Percentiles rank a stretch among this genome's conserved stretches.
Evolutionary conservation across 1,140 invertebrate genomes (phyloP).

Genomic region (Odontomachus brunneus): DNA sequence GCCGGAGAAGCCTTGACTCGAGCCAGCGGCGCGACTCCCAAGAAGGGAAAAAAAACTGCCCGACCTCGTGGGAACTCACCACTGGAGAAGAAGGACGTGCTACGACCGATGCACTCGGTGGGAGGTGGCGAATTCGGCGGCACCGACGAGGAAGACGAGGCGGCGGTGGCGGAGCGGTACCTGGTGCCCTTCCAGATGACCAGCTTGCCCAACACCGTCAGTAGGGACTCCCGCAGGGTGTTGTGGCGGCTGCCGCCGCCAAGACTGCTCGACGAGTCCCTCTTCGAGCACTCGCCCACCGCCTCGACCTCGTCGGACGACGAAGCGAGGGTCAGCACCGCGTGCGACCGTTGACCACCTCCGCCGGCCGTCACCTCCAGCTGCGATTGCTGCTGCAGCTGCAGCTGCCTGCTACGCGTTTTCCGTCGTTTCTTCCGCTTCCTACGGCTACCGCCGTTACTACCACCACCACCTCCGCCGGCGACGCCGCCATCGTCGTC

Average conservation of each 20-base stretch:
- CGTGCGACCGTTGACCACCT: constrained; percentile 54
- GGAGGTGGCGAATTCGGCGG: constrained; percentile 84
- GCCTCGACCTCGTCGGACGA: constrained; percentile 80
- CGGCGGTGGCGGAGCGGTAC: constrained; percentile 83
- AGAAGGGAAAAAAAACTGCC: background rate
- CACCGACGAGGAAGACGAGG: constrained; percentile 76
- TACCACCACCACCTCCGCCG: constrained; percentile 78
- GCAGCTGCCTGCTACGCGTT: constrained; percentile 71
- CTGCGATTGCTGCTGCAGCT: constrained; percentile 61
- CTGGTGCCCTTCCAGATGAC: constrained; percentile 87
- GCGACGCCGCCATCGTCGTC: constrained; percentile 49
- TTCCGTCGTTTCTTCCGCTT: constrained; percentile 81
- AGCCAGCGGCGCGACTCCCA: constrained; percentile 3
- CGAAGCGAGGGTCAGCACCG: constrained; percentile 76
- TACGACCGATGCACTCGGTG: constrained; percentile 87
- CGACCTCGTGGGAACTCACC: constrained; percentile 83
- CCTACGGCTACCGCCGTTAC: constrained; percentile 68
- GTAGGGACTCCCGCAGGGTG: constrained; percentile 87
- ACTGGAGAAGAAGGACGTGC: constrained; percentile 88
- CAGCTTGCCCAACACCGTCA: constrained; percentile 89
- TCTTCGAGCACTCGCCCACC: constrained; percentile 79
- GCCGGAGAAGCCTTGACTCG: constrained; percentile 13
- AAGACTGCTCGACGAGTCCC: constrained; percentile 81
- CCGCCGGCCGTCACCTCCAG: constrained; percentile 39
- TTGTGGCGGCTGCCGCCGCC: constrained; percentile 81